Conservation (phyloP, 2,113 vertebrate genomes). For the Falcunculus frontatus region DNA sequence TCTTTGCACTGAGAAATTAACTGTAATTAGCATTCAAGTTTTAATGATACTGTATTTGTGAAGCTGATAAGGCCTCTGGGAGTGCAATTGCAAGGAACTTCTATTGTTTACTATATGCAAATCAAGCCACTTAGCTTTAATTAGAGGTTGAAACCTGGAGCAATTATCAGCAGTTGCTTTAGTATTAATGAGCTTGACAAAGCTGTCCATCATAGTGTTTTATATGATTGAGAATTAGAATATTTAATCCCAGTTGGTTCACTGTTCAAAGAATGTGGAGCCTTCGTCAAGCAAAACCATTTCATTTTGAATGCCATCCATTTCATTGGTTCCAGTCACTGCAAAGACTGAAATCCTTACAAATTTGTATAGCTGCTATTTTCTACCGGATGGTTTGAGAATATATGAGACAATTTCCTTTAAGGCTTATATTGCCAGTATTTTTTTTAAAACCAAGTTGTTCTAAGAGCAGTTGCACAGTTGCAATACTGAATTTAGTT, state of each 20-base stretch:
- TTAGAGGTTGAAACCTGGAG: slow-evolving; percentile 74
- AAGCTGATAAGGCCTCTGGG: slow-evolving; percentile 70
- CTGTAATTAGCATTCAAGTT: slow-evolving; percentile 75
- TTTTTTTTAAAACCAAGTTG: background rate
- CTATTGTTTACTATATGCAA: slow-evolving; percentile 76
- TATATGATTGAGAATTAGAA: slow-evolving; percentile 61
- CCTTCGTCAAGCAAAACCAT: background rate
- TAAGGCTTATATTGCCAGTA: background rate
- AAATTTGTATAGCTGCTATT: slow-evolving; percentile 3
- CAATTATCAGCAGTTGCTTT: slow-evolving; percentile 70
- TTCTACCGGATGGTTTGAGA: background rate
- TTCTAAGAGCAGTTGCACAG: background rate
- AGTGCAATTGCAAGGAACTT: slow-evolving; percentile 57
- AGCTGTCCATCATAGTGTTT: slow-evolving; percentile 62
- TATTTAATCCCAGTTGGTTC: slow-evolving; percentile 31
- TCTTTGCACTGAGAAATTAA: slow-evolving; percentile 74
- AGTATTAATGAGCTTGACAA: slow-evolving; percentile 65
- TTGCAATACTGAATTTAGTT: background rate
- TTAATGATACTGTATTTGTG: slow-evolving; percentile 72
- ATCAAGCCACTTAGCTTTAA: slow-evolving; percentile 77
- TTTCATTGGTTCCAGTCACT: background rate
- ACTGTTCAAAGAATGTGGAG: background rate
- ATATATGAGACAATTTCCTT: background rate
- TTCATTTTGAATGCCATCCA: background rate
- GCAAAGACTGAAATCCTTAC: background rate